Evolutionary conservation across 2,888 invertebrate genomes (phyloP).

Genomic region (Platypus cylindrus): DNA sequence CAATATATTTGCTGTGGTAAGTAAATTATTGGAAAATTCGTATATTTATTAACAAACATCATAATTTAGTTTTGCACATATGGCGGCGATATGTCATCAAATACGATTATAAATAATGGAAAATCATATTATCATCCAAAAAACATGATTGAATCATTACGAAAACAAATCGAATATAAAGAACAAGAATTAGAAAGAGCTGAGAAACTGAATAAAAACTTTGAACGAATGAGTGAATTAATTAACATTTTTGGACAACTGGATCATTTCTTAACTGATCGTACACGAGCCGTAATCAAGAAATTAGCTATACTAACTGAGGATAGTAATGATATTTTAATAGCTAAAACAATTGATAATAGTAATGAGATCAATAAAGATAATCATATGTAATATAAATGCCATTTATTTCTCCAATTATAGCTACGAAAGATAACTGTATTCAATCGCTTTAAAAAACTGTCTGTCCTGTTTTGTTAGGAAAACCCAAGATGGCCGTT

Average conservation of each 20-base stretch:
- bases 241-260: conserved; percentile 40
- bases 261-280: conserved; percentile 37
- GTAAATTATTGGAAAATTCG: too few relatives aligned
- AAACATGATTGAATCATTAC: conserved; percentile 21
- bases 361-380: too few relatives aligned
- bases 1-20: too few relatives aligned
- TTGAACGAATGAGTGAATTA: conserved; percentile 38
- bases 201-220: conserved; percentile 34
- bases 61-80: too few relatives aligned
- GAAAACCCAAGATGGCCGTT: conserved; percentile 27
- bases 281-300: conserved; percentile 33
- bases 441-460: conserved; percentile 16
- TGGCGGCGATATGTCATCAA: too few relatives aligned
- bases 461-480: conserved; percentile 22
- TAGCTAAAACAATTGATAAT: conserved; percentile 43
- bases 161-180: conserved; percentile 26
- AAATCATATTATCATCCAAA: too few relatives aligned
- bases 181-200: conserved; percentile 29
- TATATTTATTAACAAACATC: too few relatives aligned
- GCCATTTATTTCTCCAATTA: too few relatives aligned
- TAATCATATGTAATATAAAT: too few relatives aligned
- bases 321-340: conserved; percentile 26
- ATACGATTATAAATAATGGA: too few relatives aligned
- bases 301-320: conserved; percentile 36
- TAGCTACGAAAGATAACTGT: too few relatives aligned